Evolutionary conservation across 2,888 invertebrate genomes (phyloP), one percentile per base, ranked within the genome.

Genomic region (Yponomeuta plumbellus): DNA sequence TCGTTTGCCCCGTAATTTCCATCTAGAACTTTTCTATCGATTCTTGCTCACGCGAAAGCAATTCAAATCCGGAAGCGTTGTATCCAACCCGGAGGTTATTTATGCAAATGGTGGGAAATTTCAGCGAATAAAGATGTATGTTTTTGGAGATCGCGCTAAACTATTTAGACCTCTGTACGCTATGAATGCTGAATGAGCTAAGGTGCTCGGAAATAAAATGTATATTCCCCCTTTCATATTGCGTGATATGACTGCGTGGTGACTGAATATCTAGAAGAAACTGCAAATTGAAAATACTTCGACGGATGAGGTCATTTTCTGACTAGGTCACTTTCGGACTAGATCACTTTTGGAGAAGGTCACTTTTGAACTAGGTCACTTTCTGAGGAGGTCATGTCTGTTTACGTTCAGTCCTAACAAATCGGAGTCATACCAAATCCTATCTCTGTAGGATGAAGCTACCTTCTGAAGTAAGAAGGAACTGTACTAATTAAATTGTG

Each of bases 211-310:
- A 69, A 73, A 73, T 71, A 75, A 52, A 76, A 79, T 76, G 76
- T 75, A 78, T 76, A 70, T 80, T 78, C 72, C 73, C 44, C 8
- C 44, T 52, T 76, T 75, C 74, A 69, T 75, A 72, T 34, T 34
- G 73, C 74, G 75, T 77, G 80, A 77, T 74, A n/a, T n/a, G n/a
- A n/a, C 77, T 80, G 69, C 34, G 67, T 65, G 65, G 65, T 61
- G 63, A 23, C 59, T 59, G 23, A 59, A 59, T 23, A 11, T 59
- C n/a, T n/a, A n/a, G n/a, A n/a, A n/a, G n/a, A n/a, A n/a, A n/a
- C n/a, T n/a, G n/a, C n/a, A n/a, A n/a, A n/a, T 96, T 97, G 62
- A 99, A 93, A 85, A 26, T 26, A n/a, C n/a, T 26, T 26, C 26
- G 26, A 5, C 26, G 26, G 26, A 2, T 26, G 26, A 26, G 26